These are phyloP conservation scores for Serinus canaria DNA, from an alignment of 2,113 vertebrate species.

Conservation along the genomic window DNA sequence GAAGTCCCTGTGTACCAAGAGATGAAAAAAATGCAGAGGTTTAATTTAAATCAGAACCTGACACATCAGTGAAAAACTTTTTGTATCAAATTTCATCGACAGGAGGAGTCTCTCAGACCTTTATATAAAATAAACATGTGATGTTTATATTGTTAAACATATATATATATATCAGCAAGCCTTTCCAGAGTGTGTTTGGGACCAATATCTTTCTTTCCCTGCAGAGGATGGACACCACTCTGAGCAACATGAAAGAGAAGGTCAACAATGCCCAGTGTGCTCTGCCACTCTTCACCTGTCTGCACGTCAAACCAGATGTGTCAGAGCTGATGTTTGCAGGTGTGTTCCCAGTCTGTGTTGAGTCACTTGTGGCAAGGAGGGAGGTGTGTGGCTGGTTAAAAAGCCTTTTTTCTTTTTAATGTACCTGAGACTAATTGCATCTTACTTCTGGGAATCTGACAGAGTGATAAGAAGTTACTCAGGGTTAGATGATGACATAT, in stretches of 20 bases:
- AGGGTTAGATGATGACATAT: neutral
- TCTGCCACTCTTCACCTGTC: slow-evolving; percentile 93
- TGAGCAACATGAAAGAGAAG: slow-evolving; percentile 89
- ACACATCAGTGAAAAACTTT: neutral
- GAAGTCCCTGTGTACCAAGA: neutral
- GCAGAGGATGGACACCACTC: slow-evolving; percentile 91
- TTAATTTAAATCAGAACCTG: neutral
- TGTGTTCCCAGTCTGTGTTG: slow-evolving; percentile 39
- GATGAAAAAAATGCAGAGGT: neutral
- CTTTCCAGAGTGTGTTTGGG: neutral
- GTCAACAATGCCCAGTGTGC: slow-evolving; percentile 82
- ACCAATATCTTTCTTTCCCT: neutral
- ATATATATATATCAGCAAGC: neutral
- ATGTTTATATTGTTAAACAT: neutral
- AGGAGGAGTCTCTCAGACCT: neutral
- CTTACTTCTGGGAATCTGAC: neutral
- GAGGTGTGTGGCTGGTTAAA: neutral
- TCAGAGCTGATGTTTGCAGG: slow-evolving; percentile 99
- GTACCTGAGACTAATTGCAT: neutral
- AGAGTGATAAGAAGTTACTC: neutral
- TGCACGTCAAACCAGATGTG: slow-evolving; percentile 96
- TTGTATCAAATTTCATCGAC: neutral
- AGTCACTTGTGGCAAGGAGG: neutral
- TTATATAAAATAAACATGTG: neutral
- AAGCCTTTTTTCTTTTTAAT: rapidly evolving